Evolutionary conservation across 2,888 invertebrate species (phyloP).

Genomic region (Drosophila dives): DNA sequence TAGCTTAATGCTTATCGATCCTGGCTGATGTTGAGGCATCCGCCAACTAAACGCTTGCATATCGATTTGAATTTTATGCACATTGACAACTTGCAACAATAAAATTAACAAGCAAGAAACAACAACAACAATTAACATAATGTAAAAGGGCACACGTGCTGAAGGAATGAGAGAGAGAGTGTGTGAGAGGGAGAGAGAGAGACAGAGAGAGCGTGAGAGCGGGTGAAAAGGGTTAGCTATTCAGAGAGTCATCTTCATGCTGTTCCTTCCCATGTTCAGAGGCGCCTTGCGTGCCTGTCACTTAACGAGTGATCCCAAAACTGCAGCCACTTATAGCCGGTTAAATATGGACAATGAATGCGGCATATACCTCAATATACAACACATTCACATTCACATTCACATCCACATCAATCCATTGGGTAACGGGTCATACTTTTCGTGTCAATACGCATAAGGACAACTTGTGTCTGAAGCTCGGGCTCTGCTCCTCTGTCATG

Average conservation of each 20-base stretch:
- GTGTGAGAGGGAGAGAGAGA: not conserved
- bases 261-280: conserved; percentile 28
- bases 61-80: conserved; percentile 75
- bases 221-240: conserved; percentile 25
- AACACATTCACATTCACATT: conserved; percentile 22
- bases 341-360: conserved; percentile 64
- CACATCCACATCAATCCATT: conserved; percentile 29
- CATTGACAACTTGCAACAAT: conserved; percentile 53
- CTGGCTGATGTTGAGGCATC: conserved; percentile 67
- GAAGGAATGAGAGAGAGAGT: not conserved
- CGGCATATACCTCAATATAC: conserved; percentile 52
- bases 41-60: conserved; percentile 67
- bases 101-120: conserved; percentile 13
- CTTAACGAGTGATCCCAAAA: conserved; percentile 58
- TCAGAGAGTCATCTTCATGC: conserved; percentile 20
- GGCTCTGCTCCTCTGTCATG: conserved; percentile 6
- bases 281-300: conserved; percentile 82
- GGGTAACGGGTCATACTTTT: conserved; percentile 70
- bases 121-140: conserved; percentile 4
- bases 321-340: conserved; percentile 60
- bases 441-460: conserved; percentile 76
- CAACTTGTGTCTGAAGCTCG: conserved; percentile 46
- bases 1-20: conserved; percentile 60
- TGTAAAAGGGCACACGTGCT: conserved; percentile 61
- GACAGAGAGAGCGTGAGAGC: not conserved